These are phyloP conservation scores for Pseudonaja textilis DNA, from an alignment of 2,113 vertebrate species.

Conservation along the genomic window DNA sequence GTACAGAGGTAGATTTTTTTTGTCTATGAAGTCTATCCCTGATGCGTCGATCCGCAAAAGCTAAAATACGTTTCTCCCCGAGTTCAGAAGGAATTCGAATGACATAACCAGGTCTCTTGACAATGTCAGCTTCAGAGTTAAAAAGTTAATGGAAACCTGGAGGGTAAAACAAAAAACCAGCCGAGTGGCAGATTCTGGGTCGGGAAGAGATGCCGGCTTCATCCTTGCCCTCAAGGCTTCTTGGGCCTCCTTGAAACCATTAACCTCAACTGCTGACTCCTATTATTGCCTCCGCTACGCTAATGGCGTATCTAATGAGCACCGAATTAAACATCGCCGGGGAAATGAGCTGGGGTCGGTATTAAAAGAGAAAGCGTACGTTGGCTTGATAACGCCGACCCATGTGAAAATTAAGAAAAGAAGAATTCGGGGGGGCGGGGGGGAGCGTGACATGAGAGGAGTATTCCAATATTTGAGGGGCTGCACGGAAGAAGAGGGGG, in stretches of 20 bases:
- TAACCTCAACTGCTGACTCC: slow-evolving; percentile 9
- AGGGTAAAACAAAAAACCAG: background rate
- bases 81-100: background rate
- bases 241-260: background rate
- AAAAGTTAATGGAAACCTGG: background rate
- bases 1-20: background rate
- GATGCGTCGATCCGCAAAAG: background rate
- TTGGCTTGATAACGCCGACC: background rate
- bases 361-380: background rate
- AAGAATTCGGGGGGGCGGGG: too few species aligned
- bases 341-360: slow-evolving; percentile 14
- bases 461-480: too few species aligned
- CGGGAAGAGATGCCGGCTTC: background rate
- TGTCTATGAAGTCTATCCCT: background rate
- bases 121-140: background rate
- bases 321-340: background rate
- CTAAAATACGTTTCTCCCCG: background rate
- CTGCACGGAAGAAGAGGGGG: too few species aligned
- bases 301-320: background rate
- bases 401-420: background rate
- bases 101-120: background rate
- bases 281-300: background rate
- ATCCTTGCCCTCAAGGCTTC: background rate
- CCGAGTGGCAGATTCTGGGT: background rate
- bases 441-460: too few species aligned